phyloP scores from a whole-genome alignment of 2,888 invertebrate genomes.

The Rhagonycha lutea region DNA sequence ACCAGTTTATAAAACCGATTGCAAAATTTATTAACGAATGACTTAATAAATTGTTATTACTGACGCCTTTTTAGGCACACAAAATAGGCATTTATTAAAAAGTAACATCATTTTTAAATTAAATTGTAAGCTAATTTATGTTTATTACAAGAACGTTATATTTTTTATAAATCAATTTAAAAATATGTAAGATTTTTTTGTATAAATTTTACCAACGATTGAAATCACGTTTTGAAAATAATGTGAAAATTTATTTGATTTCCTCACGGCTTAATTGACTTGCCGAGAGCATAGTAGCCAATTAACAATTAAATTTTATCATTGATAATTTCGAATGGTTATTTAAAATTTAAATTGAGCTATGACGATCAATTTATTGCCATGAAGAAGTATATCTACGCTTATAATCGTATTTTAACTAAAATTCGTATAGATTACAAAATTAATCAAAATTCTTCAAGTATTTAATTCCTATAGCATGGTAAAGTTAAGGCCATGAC shows the following conservation, averaged over 20 bases:
- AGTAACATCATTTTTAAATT: constrained; percentile 15
- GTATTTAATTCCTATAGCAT: background rate
- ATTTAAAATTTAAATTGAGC: background rate
- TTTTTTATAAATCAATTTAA: background rate
- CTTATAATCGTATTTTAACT: background rate
- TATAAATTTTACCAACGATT: background rate
- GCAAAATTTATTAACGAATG: constrained; percentile 33
- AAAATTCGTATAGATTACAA: background rate
- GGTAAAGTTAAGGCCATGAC: background rate
- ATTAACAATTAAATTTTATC: background rate
- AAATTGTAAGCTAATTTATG: constrained; percentile 5
- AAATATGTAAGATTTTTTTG: background rate
- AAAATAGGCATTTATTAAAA: constrained; percentile 20
- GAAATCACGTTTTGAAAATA: background rate
- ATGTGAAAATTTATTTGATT: background rate
- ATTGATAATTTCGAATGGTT: background rate
- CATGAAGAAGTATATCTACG: background rate
- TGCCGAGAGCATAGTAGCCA: background rate
- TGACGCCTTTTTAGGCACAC: constrained; percentile 24
- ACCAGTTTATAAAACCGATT: constrained; percentile 31
- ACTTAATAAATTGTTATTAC: constrained; percentile 32
- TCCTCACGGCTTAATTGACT: background rate
- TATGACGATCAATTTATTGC: background rate
- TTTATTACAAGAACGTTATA: background rate
- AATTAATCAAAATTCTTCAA: background rate